These are phyloP conservation scores for Pogonus chalceus DNA, from an alignment of 1,140 invertebrate genomes.

Conservation along the genomic window DNA sequence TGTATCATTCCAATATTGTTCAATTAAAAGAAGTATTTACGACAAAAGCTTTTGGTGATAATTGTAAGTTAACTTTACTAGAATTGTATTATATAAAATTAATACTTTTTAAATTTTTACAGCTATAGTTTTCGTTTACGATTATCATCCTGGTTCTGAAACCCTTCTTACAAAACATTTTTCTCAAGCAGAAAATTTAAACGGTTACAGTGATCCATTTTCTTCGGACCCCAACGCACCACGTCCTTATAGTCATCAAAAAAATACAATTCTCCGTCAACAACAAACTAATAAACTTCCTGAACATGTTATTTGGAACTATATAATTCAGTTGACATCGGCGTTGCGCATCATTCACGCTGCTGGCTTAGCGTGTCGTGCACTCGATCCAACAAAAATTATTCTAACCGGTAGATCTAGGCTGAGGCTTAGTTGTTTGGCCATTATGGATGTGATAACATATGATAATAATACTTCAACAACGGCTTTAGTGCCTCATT, in stretches of 20 bases:
- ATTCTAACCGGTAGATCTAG: slow-evolving; percentile 53
- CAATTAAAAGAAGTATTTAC: slow-evolving; percentile 87
- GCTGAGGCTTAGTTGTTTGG: slow-evolving; percentile 72
- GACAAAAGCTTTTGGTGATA: slow-evolving; percentile 91
- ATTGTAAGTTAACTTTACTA: slow-evolving; percentile 57
- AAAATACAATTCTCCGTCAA: slow-evolving; percentile 62
- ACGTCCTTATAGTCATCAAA: slow-evolving; percentile 71
- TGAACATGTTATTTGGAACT: slow-evolving; percentile 88
- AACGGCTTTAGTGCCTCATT: slow-evolving; percentile 59
- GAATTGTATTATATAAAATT: neutral
- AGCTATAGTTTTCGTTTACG: slow-evolving; percentile 95
- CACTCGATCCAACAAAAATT: slow-evolving; percentile 86
- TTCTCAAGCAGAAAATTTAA: slow-evolving; percentile 49
- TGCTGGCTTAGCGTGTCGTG: slow-evolving; percentile 47
- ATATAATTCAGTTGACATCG: slow-evolving; percentile 92
- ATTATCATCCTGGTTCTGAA: slow-evolving; percentile 85
- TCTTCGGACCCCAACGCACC: slow-evolving; percentile 73
- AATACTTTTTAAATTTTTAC: slow-evolving; percentile 28
- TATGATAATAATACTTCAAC: slow-evolving; percentile 52
- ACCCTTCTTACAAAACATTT: slow-evolving; percentile 83
- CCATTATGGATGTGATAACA: slow-evolving; percentile 74
- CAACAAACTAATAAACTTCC: slow-evolving; percentile 66
- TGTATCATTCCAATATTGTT: slow-evolving; percentile 88
- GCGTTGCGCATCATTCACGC: slow-evolving; percentile 85
- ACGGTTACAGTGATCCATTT: slow-evolving; percentile 73